Percentiles rank a stretch among this genome's conserved stretches.
These are phyloP conservation scores for Amblyteles armatorius DNA, from an alignment of 2,888 invertebrate species.

Conservation along the genomic window DNA sequence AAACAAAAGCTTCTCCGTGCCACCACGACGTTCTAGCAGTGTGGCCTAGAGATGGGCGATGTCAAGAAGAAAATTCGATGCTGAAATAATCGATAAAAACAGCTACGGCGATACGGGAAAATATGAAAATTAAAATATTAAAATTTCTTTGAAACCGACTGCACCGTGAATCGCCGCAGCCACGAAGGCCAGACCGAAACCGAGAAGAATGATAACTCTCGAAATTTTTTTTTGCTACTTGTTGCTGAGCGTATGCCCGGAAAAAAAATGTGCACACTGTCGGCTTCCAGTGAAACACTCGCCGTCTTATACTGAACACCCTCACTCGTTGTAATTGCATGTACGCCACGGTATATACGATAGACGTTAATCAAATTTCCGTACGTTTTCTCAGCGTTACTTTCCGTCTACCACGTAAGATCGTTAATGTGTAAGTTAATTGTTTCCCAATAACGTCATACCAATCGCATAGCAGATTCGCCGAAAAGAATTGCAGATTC, in stretches of 20 bases:
- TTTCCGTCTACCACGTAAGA: too few species aligned
- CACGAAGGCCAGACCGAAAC: slow-evolving; percentile 44
- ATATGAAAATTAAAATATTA: not conserved
- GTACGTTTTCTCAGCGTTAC: not conserved
- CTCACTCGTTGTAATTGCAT: slow-evolving; percentile 29
- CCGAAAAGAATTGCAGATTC: too few species aligned
- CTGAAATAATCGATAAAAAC: not conserved
- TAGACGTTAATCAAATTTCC: slow-evolving; percentile 28
- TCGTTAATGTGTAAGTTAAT: too few species aligned
- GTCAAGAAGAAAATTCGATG: too few species aligned
- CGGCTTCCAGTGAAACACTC: not conserved
- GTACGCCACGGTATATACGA: not conserved
- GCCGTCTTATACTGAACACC: slow-evolving; percentile 52
- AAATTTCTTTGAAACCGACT: slow-evolving; percentile 55
- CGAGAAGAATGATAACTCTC: slow-evolving; percentile 48
- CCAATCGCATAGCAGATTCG: too few species aligned
- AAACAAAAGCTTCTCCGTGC: not conserved
- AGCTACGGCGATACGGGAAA: too few species aligned
- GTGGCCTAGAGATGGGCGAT: not conserved
- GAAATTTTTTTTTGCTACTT: slow-evolving; percentile 43
- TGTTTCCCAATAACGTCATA: too few species aligned
- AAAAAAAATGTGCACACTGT: slow-evolving; percentile 33
- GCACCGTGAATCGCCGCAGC: slow-evolving; percentile 58
- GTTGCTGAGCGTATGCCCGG: not conserved
- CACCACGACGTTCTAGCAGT: not conserved